Base-by-base conservation (phyloP, 1,140 invertebrate genomes). In the Zelostemma sp. region DNA sequence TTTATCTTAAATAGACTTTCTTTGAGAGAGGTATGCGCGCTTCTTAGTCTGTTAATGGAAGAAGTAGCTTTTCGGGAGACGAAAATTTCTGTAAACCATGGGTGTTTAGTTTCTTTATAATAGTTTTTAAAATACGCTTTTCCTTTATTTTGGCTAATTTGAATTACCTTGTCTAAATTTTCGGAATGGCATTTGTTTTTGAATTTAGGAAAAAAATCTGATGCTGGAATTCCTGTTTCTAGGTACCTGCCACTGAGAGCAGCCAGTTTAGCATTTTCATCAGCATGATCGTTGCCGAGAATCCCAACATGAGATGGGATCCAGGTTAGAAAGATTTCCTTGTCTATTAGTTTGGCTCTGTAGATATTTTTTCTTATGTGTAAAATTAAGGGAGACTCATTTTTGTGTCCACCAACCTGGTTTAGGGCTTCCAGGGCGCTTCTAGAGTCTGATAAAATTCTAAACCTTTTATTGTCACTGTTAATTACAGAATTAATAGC, bases 31-130 rank as follows among this genome's bases (percentile, higher is more conserved):
- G 41, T 19, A 21, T 68, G 64, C 6, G 54, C 33, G 18, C 49
- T 41, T 43, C 57, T 55, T 0, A 54, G 31, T 46, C 56, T 56
- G 31, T 60, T 60, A 1, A 67, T 50, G 0, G 57, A 41, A 38
- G 54, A 41, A 0, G 56, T 68, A 1, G 14, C 28, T 41, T 25
- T 61, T 56, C 64, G 59, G 0, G 56, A 19, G n/a, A 67, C 1
- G 6, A 49, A 15, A 0, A 17, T 31, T 0, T 60, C 35, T 18
- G 12, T 9, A 40, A 67, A 67, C 64, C 50, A 60, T 4, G 56
- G 45, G 19, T 55, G 38, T 11, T 21, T 46, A n/a, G 21, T 38
- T 12, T 60, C 12, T 11, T 16, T 1, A n/a, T 55, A 56, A 56
- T 38, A 55, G 14, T 49, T 16, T 33, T 55, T 9, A 49, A 56